phyloP scores from a whole-genome alignment of 2,888 invertebrate species.

The Serripes groenlandicus region DNA sequence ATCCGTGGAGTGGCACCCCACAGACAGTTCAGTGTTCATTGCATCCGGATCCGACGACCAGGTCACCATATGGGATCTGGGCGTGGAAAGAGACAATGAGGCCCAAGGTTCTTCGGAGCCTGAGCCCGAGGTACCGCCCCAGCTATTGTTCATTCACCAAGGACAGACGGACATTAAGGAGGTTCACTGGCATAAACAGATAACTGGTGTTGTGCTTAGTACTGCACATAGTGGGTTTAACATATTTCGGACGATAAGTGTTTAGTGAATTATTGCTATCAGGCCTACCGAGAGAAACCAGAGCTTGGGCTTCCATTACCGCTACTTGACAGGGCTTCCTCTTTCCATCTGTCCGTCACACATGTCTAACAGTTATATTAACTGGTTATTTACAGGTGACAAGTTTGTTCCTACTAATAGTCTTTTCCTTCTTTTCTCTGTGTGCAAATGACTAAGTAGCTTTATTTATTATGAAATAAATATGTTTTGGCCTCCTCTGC shows the following conservation, averaged over 20 bases:
- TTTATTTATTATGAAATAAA: no score
- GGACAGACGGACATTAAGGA: conserved; percentile 99
- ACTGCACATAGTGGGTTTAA: conserved; percentile 98
- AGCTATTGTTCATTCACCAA: conserved; percentile 98
- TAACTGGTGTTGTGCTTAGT: conserved; percentile 96
- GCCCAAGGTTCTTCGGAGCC: conserved; percentile 57
- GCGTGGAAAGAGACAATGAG: conserved; percentile 83
- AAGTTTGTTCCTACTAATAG: no score
- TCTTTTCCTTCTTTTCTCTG: no score
- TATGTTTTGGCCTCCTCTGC: no score
- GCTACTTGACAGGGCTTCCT: no score
- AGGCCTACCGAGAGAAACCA: no score
- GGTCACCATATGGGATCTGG: conserved; percentile 97
- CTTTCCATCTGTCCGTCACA: no score
- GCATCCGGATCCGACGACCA: conserved; percentile 98
- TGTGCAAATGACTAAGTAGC: no score
- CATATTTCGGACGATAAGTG: conserved; percentile 98
- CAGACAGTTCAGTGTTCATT: conserved; percentile 96
- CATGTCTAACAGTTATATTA: no score
- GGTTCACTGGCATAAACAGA: conserved; percentile 98
- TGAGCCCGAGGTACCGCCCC: conserved; percentile 91
- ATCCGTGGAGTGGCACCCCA: conserved; percentile 98
- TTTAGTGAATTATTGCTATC: conserved; percentile 89
- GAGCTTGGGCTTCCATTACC: no score
- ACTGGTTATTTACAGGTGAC: no score